Evolutionary conservation across 1,140 invertebrate species (phyloP), one percentile per base, ranked within the genome.

Genomic region (Atta texana): DNA sequence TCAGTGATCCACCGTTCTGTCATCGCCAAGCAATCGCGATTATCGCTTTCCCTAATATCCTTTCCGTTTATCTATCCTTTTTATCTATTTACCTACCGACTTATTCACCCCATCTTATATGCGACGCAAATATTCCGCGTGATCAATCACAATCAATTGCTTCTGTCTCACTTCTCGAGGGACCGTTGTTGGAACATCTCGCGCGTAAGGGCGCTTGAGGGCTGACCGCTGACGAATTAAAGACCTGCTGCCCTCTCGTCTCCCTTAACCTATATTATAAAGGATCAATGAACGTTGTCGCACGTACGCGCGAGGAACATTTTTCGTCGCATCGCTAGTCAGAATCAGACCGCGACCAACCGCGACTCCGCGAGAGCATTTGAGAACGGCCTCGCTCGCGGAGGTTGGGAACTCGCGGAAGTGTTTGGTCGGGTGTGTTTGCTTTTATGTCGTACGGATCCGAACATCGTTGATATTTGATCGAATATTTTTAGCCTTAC

Each of bases 211-310:
- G 59, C 39, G 21, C 66, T 39, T 44, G 39, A 81, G 78, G 78
- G 68, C 55, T 21, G 49, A 44, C 39, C 7, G 53, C 5, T 55
- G 53, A 28, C 80, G 57, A 72, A 21, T 53, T 7, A 74, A 53
- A 12, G 80, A 84, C 80, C 80, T 84, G 80, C 80, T 84, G 80
- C 80, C 80, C 80, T 88, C 72, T 88, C 80, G 86, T 87, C 72
- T 87, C 59, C 71, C 86, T 87, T 87, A 87, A 87, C 86, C 86
- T 87, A 87, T 81, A 86, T 77, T 78, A 24, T 24, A 78, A 71
- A 49, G 78, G 77, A 86, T 86, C 85, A 82, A 86, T 86, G 85
- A 53, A 78, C 61, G 57, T 57, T 39, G 21, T 39, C 31, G 21
- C 28, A 14, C 24, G 44, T 76, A 77, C 74, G 74, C 72, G 61